Percentiles rank a stretch among this genome's conserved stretches.
These are phyloP conservation scores for Sinhomidia bicolor DNA, from an alignment of 2,888 invertebrate species.

Conservation along the genomic window DNA sequence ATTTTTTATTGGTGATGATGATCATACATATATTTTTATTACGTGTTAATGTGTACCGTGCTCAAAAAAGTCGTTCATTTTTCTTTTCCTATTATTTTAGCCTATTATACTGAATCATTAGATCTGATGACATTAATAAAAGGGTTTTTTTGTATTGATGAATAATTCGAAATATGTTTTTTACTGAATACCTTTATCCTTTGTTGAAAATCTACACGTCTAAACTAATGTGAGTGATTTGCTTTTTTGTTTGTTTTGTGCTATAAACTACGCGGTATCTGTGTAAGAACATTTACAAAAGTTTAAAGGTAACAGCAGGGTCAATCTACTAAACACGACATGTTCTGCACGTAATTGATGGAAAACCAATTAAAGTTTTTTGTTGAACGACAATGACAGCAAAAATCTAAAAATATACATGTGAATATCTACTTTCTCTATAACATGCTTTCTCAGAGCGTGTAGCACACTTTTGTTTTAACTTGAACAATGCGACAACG, in stretches of 20 bases:
- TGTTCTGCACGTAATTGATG: neutral
- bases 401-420: constrained; percentile 39
- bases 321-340: neutral
- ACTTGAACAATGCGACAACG: neutral
- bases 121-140: neutral
- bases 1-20: constrained; percentile 42
- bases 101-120: neutral
- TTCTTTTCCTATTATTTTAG: neutral
- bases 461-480: constrained; percentile 59
- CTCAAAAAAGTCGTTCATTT: constrained; percentile 48
- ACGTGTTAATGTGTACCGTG: constrained; percentile 64
- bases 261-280: no score
- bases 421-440: neutral
- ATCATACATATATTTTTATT: constrained; percentile 24
- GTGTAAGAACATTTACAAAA: neutral
- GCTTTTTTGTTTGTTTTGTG: neutral
- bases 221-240: neutral
- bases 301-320: neutral
- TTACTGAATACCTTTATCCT: neutral
- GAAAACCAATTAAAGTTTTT: neutral
- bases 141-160: neutral
- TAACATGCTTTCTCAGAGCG: constrained; percentile 8
- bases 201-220: neutral
- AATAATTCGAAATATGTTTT: constrained; percentile 38
- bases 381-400: constrained; percentile 13